Evolutionary conservation across 1,140 invertebrate genomes (phyloP).

Genomic region (Drosophila fuyamai): DNA sequence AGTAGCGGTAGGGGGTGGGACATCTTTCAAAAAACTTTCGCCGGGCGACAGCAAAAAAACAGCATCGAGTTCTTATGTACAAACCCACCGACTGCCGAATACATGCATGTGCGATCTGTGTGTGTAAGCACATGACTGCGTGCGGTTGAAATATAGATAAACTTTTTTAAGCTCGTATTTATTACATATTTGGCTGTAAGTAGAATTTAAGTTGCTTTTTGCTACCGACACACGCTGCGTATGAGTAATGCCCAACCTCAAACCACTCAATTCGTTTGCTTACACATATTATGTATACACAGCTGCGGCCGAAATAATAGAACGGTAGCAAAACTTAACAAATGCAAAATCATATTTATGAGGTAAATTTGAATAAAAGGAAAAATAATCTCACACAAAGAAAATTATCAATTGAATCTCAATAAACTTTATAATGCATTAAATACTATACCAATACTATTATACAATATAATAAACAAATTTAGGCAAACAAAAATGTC

Average conservation of each 20-base stretch:
- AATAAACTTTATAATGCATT: too few species aligned
- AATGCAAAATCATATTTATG: background rate
- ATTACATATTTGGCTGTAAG: slow-evolving; percentile 83
- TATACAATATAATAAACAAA: too few species aligned
- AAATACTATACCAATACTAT: too few species aligned
- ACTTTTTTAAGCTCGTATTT: slow-evolving; percentile 83
- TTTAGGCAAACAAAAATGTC: too few species aligned
- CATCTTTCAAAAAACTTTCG: slow-evolving; percentile 81
- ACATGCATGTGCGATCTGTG: slow-evolving; percentile 8
- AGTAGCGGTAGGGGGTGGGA: slow-evolving; percentile 34
- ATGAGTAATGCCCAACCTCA: slow-evolving; percentile 64
- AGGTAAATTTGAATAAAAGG: too few species aligned
- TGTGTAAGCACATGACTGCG: slow-evolving; percentile 71
- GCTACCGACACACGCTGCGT: slow-evolving; percentile 57
- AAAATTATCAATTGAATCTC: too few species aligned
- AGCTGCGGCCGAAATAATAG: background rate
- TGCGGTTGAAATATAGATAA: slow-evolving; percentile 82
- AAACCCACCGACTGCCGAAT: slow-evolving; percentile 15
- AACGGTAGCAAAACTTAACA: background rate
- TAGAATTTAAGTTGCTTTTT: slow-evolving; percentile 83
- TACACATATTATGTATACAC: slow-evolving; percentile 8
- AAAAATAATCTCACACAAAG: too few species aligned
- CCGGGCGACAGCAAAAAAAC: slow-evolving; percentile 74
- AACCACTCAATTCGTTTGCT: slow-evolving; percentile 22
- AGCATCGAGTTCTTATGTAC: slow-evolving; percentile 52